Evolutionary conservation across 2,797 vertebrate genomes (phyloP), one percentile per base, ranked within the genome.

Genomic region (Oreochromis mossambicus): DNA sequence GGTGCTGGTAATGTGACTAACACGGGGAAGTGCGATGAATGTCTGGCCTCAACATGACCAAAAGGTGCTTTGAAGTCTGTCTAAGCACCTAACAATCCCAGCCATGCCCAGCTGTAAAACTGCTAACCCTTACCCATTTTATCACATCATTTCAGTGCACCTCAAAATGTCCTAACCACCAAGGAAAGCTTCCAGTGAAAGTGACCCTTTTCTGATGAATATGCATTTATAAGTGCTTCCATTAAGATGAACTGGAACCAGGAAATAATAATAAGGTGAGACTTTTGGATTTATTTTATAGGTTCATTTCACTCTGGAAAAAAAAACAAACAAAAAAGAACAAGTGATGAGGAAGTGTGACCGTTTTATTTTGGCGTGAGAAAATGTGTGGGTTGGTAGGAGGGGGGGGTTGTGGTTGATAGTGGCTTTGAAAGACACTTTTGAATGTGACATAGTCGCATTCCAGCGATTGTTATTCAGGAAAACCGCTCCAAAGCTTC

Each of bases 1-100:
- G 83, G 88, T 83, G 91, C 84, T 91, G 91, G 92, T 92, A 87
- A 94, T 94, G 88, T 89, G 90, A 88, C 86, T 86, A 78, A 91
- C 87, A 81, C 86, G 11, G 82, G 82, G 87, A 92, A 92, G 93
- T 91, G 91, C 90, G 86, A 91, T 50, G 24, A 82, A 83, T 78
- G 94, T 96, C 94, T 95, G 95, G 94, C 89, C 91, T 88, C 88
- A 85, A 86, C 87, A 61, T 85, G 89, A 94, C 92, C 95, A 96
- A 96, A 96, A 96, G 95, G 94, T 79, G 88, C 95, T 95, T 96
- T 96, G 94, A 96, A 95, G 95, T 93, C 84, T 61, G 79, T 89
- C 89, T 92, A 90, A 93, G 87, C 86, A 73, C 83, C 89, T 86
- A 88, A 92, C 90, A 88, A 88, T 80, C 86, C 87, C 78, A 79